Conservation (phyloP, 92 coral and sea anemone species). For the Actinostola sp. region DNA sequence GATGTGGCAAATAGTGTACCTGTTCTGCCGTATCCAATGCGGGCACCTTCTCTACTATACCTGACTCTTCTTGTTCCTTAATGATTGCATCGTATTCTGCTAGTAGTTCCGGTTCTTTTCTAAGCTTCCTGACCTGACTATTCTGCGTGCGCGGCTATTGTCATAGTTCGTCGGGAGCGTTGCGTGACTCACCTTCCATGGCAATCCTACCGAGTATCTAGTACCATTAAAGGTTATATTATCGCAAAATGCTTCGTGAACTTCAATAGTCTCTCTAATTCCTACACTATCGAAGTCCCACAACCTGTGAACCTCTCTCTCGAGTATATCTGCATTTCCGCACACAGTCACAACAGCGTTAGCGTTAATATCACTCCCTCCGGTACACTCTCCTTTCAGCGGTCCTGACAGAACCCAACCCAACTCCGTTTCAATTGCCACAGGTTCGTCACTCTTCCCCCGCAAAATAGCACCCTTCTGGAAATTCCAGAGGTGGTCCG, state of each 20-base stretch:
- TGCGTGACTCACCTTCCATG: conserved; percentile 19
- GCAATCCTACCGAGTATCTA: conserved; percentile 49
- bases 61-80: conserved; percentile 12
- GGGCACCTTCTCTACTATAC: conserved; percentile 27
- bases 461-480: conserved; percentile 6
- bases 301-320: conserved; percentile 17
- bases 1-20: conserved; percentile 36
- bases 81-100: conserved; percentile 18
- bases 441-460: conserved; percentile 34
- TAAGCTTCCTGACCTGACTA: conserved; percentile 25
- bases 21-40: conserved; percentile 1
- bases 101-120: conserved; percentile 22
- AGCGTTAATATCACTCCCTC: background rate
- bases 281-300: conserved; percentile 72
- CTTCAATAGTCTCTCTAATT: conserved; percentile 28
- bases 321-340: background rate
- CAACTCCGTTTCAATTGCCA: conserved; percentile 45
- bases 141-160: background rate
- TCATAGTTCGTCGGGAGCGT: background rate
- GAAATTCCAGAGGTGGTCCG: conserved; percentile 51
- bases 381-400: background rate
- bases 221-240: conserved; percentile 29
- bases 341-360: background rate
- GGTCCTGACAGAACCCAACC: conserved; percentile 76
- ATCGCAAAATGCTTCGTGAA: conserved; percentile 46